Percentiles rank a stretch among this genome's conserved stretches.
phyloP scores from a whole-genome alignment of 1,140 invertebrate species.

The Gonioctena quinquepunctata region DNA sequence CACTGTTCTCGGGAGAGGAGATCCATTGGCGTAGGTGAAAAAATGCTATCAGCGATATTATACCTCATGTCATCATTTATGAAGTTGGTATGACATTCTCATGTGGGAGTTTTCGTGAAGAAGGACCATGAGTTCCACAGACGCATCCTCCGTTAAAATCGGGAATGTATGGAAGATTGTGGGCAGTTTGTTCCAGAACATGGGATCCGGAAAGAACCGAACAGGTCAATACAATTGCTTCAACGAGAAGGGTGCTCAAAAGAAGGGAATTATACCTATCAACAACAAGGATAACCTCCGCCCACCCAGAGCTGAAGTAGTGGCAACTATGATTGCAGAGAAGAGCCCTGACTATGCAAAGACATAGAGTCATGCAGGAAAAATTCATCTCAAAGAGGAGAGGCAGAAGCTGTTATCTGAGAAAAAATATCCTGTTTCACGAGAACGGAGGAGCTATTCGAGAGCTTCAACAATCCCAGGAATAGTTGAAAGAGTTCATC shows the following conservation, averaged over 20 bases:
- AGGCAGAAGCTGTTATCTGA: background rate
- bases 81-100: background rate
- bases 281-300: conserved; percentile 4
- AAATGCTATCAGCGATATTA: background rate
- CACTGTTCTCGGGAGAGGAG: background rate
- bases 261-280: background rate
- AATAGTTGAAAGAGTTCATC: background rate
- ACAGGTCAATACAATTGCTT: background rate
- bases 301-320: background rate
- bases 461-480: background rate
- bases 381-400: background rate
- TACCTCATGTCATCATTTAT: background rate
- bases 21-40: background rate
- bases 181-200: no score
- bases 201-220: background rate
- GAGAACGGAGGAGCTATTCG: background rate
- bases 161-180: no score
- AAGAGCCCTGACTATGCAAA: no score
- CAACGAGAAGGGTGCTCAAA: background rate
- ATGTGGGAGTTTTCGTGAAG: background rate
- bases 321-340: background rate
- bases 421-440: background rate
- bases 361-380: background rate
- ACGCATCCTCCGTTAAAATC: background rate
- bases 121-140: background rate